phyloP scores from a whole-genome alignment of 2,113 vertebrate species.

The Oncorhynchus nerka region DNA sequence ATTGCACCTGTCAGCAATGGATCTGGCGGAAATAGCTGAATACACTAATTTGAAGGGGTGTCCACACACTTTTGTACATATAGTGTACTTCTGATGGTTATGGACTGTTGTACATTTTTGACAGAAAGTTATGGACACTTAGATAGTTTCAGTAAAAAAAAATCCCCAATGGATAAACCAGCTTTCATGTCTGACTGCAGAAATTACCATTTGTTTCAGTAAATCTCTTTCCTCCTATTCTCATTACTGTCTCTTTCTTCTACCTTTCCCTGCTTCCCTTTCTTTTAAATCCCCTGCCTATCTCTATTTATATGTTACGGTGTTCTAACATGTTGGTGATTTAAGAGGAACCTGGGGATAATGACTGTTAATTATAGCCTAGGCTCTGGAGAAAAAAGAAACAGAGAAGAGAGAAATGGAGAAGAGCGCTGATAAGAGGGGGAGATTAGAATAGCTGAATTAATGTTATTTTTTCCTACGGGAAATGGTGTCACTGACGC shows the following conservation, averaged over 20 bases:
- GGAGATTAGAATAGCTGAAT: slow-evolving; percentile 22
- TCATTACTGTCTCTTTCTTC: not conserved
- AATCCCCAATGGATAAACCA: not conserved
- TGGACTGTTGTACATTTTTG: too few species aligned
- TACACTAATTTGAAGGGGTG: too few species aligned
- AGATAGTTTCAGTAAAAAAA: too few species aligned
- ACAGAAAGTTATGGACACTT: too few species aligned
- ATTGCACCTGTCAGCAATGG: too few species aligned
- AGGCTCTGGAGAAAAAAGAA: not conserved
- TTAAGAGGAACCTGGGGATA: slow-evolving; percentile 13
- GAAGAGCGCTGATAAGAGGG: not conserved
- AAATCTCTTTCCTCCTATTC: not conserved
- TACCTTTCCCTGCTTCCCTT: not conserved
- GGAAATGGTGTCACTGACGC: slow-evolving; percentile 12
- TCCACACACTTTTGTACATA: too few species aligned
- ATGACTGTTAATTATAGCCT: slow-evolving; percentile 10
- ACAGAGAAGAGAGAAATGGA: slow-evolving; percentile 1
- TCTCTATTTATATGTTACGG: not conserved
- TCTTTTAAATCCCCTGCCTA: not conserved
- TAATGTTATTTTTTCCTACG: not conserved
- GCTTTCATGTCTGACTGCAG: not conserved
- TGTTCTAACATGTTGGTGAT: slow-evolving; percentile 9
- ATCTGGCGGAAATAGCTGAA: too few species aligned
- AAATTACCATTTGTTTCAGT: not conserved
- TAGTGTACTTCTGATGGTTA: not conserved